Percentiles rank a stretch among this genome's conserved stretches.
phyloP scores from a whole-genome alignment of 2,113 vertebrate genomes.

The Chrysochloris asiatica region DNA sequence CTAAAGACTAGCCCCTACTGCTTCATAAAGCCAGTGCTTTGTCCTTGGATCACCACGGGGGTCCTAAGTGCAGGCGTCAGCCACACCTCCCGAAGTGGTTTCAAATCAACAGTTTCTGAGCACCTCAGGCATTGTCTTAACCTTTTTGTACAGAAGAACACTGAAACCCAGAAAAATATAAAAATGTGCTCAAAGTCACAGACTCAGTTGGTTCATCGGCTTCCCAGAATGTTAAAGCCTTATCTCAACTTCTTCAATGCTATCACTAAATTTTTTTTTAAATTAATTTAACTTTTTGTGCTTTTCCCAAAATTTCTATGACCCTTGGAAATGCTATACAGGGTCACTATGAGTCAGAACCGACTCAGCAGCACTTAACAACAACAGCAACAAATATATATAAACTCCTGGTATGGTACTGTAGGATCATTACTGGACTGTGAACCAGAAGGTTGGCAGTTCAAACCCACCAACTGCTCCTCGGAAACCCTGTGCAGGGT shows the following conservation, averaged over 20 bases:
- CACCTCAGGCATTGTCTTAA: neutral
- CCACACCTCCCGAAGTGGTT: neutral
- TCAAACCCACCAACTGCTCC: too few species aligned
- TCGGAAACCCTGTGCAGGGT: too few species aligned
- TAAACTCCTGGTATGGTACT: too few species aligned
- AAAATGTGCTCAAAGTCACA: neutral
- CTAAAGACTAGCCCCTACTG: neutral
- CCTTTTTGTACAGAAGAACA: neutral
- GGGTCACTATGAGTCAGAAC: too few species aligned
- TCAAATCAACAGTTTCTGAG: neutral
- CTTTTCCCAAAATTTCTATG: neutral
- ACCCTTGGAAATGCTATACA: neutral
- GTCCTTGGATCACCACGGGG: too few species aligned
- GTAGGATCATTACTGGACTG: too few species aligned
- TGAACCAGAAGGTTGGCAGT: too few species aligned
- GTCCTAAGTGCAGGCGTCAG: neutral
- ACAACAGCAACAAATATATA: too few species aligned
- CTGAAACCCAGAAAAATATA: neutral
- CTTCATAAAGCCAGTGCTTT: accelerated
- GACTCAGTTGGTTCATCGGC: neutral
- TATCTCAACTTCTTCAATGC: neutral
- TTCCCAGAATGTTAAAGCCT: neutral
- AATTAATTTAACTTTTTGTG: too few species aligned
- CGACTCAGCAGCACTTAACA: too few species aligned
- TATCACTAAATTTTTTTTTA: neutral